Percentiles rank a stretch among this genome's conserved stretches.
Conservation (phyloP, 2,113 vertebrate genomes). For the Nerophis ophidion region DNA sequence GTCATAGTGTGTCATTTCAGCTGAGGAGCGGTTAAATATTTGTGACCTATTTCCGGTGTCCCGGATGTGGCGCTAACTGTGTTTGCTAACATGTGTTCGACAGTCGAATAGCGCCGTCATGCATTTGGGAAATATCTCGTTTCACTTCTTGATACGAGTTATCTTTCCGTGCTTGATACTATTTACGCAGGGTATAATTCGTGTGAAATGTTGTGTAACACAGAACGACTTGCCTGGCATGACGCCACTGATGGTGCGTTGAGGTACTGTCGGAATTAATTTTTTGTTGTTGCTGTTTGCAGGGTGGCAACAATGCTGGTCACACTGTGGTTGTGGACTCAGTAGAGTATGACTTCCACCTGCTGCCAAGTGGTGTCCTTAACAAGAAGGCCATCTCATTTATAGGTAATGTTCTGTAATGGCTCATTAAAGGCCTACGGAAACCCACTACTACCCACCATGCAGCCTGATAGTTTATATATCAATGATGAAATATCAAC, state of each 20-base stretch:
- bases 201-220: not conserved
- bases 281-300: slow-evolving; percentile 30
- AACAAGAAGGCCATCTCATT: slow-evolving; percentile 77
- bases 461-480: no score
- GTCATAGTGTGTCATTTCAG: not conserved
- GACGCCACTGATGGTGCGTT: not conserved
- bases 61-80: slow-evolving; percentile 37
- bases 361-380: slow-evolving; percentile 77
- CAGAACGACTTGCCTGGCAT: not conserved
- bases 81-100: not conserved
- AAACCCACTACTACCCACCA: no score
- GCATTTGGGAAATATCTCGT: not conserved
- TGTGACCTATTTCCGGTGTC: slow-evolving; percentile 23
- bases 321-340: slow-evolving; percentile 77
- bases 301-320: slow-evolving; percentile 81
- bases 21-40: slow-evolving; percentile 16
- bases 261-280: not conserved
- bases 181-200: not conserved
- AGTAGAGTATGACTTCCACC: slow-evolving; percentile 77
- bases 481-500: no score
- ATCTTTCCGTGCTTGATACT: not conserved
- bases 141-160: not conserved
- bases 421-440: not conserved
- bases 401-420: slow-evolving; percentile 59
- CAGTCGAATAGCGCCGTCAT: not conserved